Evolutionary conservation across 2,797 vertebrate genomes (phyloP).

Genomic region (Perdix hodgsoniae): DNA sequence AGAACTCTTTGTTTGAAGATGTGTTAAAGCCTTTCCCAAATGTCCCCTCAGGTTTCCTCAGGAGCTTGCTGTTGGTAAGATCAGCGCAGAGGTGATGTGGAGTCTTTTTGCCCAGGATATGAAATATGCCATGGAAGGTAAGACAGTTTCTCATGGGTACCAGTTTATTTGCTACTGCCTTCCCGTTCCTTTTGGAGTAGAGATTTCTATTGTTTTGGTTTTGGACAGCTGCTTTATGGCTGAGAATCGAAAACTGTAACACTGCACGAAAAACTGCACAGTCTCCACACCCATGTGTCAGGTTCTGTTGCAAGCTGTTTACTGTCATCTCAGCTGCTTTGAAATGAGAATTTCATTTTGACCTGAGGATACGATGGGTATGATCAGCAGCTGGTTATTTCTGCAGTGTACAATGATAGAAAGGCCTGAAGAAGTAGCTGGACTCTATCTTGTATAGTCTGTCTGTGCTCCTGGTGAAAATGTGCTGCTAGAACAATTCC

Average conservation of each 20-base stretch:
- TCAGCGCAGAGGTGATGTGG: conserved; percentile 99
- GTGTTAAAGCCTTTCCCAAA: conserved; percentile 2
- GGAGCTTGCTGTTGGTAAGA: conserved; percentile 96
- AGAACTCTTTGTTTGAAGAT: not conserved
- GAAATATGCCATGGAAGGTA: conserved; percentile 98
- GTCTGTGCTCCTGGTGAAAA: not conserved
- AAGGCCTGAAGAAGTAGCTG: not conserved
- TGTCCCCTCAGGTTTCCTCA: conserved; percentile 91
- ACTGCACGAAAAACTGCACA: not conserved
- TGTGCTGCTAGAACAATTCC: not conserved
- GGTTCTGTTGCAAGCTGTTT: not conserved
- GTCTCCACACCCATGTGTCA: not conserved
- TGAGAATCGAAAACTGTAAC: not conserved
- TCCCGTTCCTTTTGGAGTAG: not conserved
- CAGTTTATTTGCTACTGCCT: not conserved
- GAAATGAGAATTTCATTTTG: not conserved
- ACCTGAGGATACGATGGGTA: fast-evolving
- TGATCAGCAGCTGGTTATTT: not conserved
- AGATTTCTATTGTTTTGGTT: not conserved
- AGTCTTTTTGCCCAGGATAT: conserved; percentile 98
- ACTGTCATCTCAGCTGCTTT: not conserved
- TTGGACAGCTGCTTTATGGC: not conserved
- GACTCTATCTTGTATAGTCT: not conserved
- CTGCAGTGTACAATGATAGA: not conserved
- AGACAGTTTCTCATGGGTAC: conserved; percentile 30